phyloP scores from a whole-genome alignment of 2,113 vertebrate genomes.

The Tetraodon nigroviridis region DNA sequence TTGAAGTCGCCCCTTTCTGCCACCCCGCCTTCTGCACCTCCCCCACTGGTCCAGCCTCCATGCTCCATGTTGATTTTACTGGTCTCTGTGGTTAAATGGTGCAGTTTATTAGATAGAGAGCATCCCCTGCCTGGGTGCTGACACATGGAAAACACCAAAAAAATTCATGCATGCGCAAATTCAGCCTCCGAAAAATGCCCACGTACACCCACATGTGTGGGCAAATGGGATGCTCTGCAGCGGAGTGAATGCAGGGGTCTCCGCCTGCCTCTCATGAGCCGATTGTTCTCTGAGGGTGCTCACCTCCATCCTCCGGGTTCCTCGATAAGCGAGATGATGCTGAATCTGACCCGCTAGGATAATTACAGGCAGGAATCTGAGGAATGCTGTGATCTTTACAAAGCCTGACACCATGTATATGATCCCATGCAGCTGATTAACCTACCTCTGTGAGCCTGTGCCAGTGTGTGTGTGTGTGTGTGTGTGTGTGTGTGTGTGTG shows the following conservation, averaged over 20 bases:
- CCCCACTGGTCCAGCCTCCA: constrained; percentile 10
- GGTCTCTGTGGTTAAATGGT: constrained; percentile 50
- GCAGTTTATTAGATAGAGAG: not conserved
- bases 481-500: not conserved
- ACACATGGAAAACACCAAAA: constrained; percentile 45
- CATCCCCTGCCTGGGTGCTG: constrained; percentile 48
- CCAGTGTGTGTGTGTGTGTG: not conserved
- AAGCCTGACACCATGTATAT: constrained; percentile 50
- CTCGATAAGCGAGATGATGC: constrained; percentile 38
- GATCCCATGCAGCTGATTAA: constrained; percentile 48
- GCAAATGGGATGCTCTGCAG: not conserved
- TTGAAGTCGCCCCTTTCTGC: constrained; percentile 41
- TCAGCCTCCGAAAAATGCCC: constrained; percentile 38
- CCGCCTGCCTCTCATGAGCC: not conserved
- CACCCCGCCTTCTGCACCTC: constrained; percentile 8
- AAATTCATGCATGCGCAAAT: constrained; percentile 32
- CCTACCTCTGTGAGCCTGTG: constrained; percentile 19
- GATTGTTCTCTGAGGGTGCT: constrained; percentile 26
- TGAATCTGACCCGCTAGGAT: constrained; percentile 50
- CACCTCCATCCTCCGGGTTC: constrained; percentile 12
- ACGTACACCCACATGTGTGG: constrained; percentile 34
- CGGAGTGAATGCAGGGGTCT: constrained; percentile 14
- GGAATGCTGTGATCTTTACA: constrained; percentile 63
- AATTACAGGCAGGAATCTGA: constrained; percentile 64
- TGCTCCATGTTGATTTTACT: constrained; percentile 54